Evolutionary conservation across 2,888 invertebrate genomes (phyloP), one percentile per base, ranked within the genome.

Genomic region (Drosophila setosimentum): DNA sequence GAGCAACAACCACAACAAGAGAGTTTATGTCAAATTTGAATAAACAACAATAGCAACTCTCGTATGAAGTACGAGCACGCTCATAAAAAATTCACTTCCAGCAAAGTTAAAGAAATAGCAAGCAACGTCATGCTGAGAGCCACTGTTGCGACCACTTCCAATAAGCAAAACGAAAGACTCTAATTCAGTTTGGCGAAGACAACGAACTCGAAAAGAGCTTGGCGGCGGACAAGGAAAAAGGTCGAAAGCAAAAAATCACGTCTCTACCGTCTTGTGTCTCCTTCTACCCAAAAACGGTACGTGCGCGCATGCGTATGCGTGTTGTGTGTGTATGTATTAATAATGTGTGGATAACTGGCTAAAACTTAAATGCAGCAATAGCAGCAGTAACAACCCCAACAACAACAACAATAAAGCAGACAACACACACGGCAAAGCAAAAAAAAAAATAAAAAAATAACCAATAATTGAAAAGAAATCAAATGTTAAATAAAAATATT

Each of bases 151-250:
- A 67, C 77, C 77, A 78, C 82, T 91, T 84, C 83, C 85, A 90
- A 74, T 81, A 89, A 91, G 89, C 92, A 86, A 90, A 92, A 89
- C 92, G 89, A 92, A 92, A 93, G 92, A 93, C 92, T 92, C 92
- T 84, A 92, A 90, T 88, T 92, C 85, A 93, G 93, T 92, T 92
- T 86, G 91, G 90, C 89, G 86, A 91, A 93, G 92, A 92, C 92
- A 92, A 92, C 92, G 92, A 92, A 92, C 92, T 90, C 92, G 92
- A 89, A 82, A 86, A 92, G 92, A 87, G 91, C 82, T 86, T 80
- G 72, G 69, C 76, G 80, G 77, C 87, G 88, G 89, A 87, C 68
- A 73, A 59, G 68, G 68, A 75, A 54, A 80, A 83, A 76, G 63
- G 58, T 59, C 60, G 61, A 83, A 76, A 72, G 74, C 68, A 68